Evolutionary conservation across 2,113 vertebrate genomes (phyloP).

Genomic region (Cyanoramphus novaezelandiae): DNA sequence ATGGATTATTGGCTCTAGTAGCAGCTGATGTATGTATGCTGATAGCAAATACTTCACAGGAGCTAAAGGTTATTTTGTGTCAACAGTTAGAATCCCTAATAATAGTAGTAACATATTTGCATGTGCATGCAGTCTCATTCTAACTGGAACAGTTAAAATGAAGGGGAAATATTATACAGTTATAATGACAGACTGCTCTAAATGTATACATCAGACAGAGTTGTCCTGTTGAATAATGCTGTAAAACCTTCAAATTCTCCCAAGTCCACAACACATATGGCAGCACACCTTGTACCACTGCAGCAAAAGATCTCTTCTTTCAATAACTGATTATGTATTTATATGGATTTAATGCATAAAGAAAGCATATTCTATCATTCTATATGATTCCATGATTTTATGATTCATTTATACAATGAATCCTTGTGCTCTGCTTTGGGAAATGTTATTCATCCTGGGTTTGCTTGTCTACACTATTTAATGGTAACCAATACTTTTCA

Average conservation of each 20-base stretch:
- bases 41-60: not conserved
- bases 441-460: not conserved
- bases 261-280: not conserved
- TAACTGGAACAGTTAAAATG: not conserved
- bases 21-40: not conserved
- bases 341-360: not conserved
- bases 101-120: not conserved
- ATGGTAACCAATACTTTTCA: not conserved
- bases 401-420: not conserved
- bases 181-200: not conserved
- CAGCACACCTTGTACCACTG: not conserved
- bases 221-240: not conserved
- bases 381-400: not conserved
- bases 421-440: not conserved
- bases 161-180: not conserved
- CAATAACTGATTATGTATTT: not conserved
- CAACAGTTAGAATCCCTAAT: not conserved
- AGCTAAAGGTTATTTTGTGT: not conserved
- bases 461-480: not conserved
- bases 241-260: not conserved
- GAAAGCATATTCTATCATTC: not conserved
- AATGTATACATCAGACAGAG: not conserved
- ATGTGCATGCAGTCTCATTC: not conserved
- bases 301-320: not conserved
- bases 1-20: not conserved